phyloP scores from a whole-genome alignment of 64 coral and sea anemone species.

The Orbicella faveolata region DNA sequence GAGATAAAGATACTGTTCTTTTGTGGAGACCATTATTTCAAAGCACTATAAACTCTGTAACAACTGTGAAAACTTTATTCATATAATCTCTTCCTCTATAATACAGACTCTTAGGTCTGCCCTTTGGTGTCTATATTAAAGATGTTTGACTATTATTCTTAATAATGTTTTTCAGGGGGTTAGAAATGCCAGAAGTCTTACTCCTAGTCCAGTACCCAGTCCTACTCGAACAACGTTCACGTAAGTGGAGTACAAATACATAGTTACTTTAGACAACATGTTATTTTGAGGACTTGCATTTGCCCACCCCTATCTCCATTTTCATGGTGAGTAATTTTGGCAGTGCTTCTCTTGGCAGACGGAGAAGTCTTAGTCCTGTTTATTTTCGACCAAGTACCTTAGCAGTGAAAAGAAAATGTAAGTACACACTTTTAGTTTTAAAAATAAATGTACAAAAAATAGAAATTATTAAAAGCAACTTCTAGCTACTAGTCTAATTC shows the following conservation, averaged over 20 bases:
- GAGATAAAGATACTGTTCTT: too few species aligned
- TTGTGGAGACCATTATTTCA: too few species aligned
- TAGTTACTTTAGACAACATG: background rate
- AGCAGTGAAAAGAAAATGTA: conserved; percentile 73
- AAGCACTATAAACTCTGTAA: too few species aligned
- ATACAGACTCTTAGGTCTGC: too few species aligned
- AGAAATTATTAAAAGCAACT: too few species aligned
- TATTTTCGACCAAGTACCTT: conserved; percentile 80
- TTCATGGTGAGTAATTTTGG: background rate
- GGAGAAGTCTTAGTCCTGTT: conserved; percentile 86
- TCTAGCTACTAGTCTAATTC: too few species aligned
- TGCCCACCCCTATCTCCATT: background rate
- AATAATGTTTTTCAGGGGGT: conserved; percentile 15
- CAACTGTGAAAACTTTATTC: too few species aligned
- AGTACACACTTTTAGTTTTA: background rate
- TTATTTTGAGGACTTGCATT: too few species aligned
- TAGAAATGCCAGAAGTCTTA: conserved; percentile 78
- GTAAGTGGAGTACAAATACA: conserved; percentile 36
- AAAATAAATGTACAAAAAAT: background rate
- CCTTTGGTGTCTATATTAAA: too few species aligned
- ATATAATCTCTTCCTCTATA: too few species aligned
- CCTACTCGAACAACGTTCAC: conserved; percentile 83
- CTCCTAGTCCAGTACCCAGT: conserved; percentile 90
- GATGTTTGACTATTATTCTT: too few species aligned
- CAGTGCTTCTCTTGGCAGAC: conserved; percentile 37